Evolutionary conservation across 1,140 invertebrate genomes (phyloP).

Genomic region (Triops cancriformis): DNA sequence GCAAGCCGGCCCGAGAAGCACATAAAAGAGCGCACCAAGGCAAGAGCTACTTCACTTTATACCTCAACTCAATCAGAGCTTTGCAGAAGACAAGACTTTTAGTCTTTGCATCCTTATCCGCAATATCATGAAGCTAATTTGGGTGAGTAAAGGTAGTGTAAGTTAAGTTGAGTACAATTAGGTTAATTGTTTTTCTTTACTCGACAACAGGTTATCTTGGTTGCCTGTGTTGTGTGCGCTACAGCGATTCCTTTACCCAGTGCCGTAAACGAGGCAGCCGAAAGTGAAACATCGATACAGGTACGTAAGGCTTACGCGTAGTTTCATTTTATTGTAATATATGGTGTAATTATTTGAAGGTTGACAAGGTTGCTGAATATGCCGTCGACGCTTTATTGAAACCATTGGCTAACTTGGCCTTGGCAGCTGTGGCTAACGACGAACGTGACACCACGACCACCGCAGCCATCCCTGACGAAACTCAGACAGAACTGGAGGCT

Average conservation of each 20-base stretch:
- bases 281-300: background rate
- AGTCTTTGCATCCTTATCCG: background rate
- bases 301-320: background rate
- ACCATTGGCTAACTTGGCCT: slow-evolving; percentile 1
- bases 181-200: background rate
- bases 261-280: background rate
- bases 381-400: background rate
- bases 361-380: background rate
- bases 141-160: background rate
- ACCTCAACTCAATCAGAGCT: background rate
- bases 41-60: background rate
- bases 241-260: background rate
- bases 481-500: background rate
- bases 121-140: background rate
- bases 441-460: background rate
- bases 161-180: background rate
- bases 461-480: background rate
- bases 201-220: background rate
- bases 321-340: no score
- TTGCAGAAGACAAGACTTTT: background rate
- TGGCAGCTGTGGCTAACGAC: slow-evolving; percentile 3
- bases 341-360: background rate
- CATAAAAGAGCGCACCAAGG: slow-evolving; percentile 5
- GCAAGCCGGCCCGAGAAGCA: background rate
- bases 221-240: slow-evolving; percentile 8